A percentile compares a stretch with the other conserved stretches of the same genome.
phyloP scores from a whole-genome alignment of 2,797 vertebrate species.

The Acipenser oxyrinchus region DNA sequence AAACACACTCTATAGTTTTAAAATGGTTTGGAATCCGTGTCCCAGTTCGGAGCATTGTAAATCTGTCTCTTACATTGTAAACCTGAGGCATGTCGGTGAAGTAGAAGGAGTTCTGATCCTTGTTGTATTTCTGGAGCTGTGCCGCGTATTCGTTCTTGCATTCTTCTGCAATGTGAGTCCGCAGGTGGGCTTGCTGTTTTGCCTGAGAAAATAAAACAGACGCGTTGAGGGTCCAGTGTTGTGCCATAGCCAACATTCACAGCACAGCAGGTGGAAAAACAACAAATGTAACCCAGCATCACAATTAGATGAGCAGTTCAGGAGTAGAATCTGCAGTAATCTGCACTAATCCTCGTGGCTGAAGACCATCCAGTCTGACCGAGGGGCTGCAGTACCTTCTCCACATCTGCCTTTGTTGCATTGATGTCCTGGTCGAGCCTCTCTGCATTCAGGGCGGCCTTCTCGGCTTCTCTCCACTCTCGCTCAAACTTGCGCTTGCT shows the following conservation, averaged over 20 bases:
- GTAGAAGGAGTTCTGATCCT: constrained; percentile 69
- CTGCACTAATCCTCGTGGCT: not conserved
- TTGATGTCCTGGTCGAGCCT: constrained; percentile 62
- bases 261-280: not conserved
- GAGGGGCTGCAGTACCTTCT: constrained; percentile 56
- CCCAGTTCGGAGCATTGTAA: no score
- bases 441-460: constrained; percentile 68
- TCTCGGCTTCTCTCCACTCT: constrained; percentile 78
- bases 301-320: no score
- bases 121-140: constrained; percentile 76
- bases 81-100: constrained; percentile 69
- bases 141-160: constrained; percentile 77
- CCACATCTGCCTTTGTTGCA: constrained; percentile 67
- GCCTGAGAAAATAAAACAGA: constrained; percentile 50
- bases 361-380: not conserved
- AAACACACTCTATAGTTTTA: no score
- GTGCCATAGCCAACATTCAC: no score
- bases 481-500: constrained; percentile 78
- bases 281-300: not conserved
- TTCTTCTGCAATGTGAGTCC: constrained; percentile 67
- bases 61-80: constrained; percentile 60
- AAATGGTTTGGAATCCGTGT: no score
- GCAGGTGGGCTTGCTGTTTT: constrained; percentile 60
- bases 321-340: no score
- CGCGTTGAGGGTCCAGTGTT: not conserved